Evolutionary conservation across 1,140 invertebrate species (phyloP).

Genomic region (Batillaria attramentaria): DNA sequence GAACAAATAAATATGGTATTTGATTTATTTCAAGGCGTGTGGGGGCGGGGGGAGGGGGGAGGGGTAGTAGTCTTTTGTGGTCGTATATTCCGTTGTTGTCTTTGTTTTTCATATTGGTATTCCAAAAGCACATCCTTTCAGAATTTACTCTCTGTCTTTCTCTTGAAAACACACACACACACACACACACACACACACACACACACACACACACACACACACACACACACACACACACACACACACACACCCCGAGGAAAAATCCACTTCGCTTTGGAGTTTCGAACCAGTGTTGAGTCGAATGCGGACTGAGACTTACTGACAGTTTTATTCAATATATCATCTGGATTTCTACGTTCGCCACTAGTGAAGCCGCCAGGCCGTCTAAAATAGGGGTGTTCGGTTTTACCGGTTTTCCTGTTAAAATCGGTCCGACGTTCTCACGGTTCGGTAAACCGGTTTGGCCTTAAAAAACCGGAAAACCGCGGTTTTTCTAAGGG

Average conservation of each 20-base stretch:
- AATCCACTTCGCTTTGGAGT: not conserved
- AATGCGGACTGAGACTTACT: not conserved
- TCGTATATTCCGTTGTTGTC: too few species aligned
- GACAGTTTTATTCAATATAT: not conserved
- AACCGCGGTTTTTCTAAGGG: too few species aligned
- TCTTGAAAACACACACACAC: not conserved
- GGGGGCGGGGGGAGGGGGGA: too few species aligned
- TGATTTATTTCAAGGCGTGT: too few species aligned
- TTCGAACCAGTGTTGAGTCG: not conserved
- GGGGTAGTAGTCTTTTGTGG: too few species aligned
- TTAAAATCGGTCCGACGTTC: too few species aligned
- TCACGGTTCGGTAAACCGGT: too few species aligned
- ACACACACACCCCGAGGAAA: not conserved
- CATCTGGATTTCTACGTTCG: not conserved
- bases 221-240: not conserved
- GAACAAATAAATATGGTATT: too few species aligned
- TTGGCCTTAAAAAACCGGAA: too few species aligned
- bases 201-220: not conserved
- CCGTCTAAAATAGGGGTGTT: not conserved
- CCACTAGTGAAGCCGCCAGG: not conserved
- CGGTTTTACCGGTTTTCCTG: not conserved
- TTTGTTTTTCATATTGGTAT: too few species aligned
- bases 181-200: not conserved
- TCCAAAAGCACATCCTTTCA: too few species aligned
- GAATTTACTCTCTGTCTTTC: not conserved